These are phyloP conservation scores for Andrena trimmerana DNA, from an alignment of 2,888 invertebrate species.

Conservation along the genomic window DNA sequence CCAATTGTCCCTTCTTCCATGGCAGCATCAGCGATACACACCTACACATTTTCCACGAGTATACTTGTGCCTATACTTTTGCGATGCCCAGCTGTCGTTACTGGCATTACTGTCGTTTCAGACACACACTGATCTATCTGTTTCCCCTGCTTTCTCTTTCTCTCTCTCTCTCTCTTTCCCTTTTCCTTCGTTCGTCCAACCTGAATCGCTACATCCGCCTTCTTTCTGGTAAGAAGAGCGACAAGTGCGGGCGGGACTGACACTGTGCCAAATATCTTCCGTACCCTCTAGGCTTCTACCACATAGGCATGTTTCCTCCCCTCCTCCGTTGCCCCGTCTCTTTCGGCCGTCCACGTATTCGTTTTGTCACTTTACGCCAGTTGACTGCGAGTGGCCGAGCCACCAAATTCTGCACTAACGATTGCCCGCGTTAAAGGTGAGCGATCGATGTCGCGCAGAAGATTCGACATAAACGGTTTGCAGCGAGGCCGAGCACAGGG, in stretches of 20 bases:
- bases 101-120: constrained; percentile 73
- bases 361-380: neutral
- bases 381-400: constrained; percentile 40
- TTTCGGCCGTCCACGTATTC: neutral
- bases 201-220: constrained; percentile 30
- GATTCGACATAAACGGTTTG: neutral
- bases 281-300: constrained; percentile 33
- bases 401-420: constrained; percentile 27
- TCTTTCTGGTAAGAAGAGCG: constrained; percentile 50
- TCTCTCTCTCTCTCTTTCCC: constrained; percentile 28
- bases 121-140: constrained; percentile 28
- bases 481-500: neutral
- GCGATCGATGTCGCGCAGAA: constrained; percentile 7
- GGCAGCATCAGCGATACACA: constrained; percentile 68
- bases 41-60: constrained; percentile 69
- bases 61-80: constrained; percentile 57
- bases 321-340: constrained; percentile 16
- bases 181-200: constrained; percentile 25
- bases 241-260: constrained; percentile 68
- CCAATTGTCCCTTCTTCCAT: constrained; percentile 77
- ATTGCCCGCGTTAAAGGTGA: constrained; percentile 33
- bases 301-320: constrained; percentile 15
- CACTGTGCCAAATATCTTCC: constrained; percentile 71
- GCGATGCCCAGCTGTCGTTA: constrained; percentile 41
- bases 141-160: neutral